phyloP scores from a whole-genome alignment of 2,113 vertebrate genomes.

The Urocitellus parryii region DNA sequence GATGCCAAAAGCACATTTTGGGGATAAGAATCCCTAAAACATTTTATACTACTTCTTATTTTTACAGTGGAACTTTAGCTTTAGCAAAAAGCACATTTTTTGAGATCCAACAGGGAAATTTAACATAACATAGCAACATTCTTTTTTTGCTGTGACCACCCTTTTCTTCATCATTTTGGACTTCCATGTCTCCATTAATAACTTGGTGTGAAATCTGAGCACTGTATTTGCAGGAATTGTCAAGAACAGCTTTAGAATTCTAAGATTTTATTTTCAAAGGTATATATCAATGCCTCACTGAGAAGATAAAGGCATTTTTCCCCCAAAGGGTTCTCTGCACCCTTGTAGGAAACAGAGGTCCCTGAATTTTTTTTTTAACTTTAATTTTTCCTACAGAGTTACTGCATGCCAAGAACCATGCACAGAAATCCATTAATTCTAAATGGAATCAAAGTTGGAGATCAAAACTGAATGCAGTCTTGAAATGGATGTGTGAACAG shows the following conservation, averaged over 20 bases:
- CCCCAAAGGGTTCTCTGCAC: conserved; percentile 62
- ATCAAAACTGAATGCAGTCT: conserved; percentile 62
- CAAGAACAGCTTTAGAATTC: conserved; percentile 58
- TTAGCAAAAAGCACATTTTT: conserved; percentile 26
- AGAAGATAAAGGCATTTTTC: conserved; percentile 60
- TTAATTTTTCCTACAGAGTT: background rate
- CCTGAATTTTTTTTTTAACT: conserved; percentile 49
- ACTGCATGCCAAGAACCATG: conserved; percentile 16
- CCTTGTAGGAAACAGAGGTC: conserved; percentile 50
- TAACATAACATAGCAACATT: conserved; percentile 69
- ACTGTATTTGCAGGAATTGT: conserved; percentile 35
- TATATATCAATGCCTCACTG: conserved; percentile 21
- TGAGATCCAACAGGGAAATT: conserved; percentile 65
- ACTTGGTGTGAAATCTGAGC: conserved; percentile 60
- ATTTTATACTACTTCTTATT: conserved; percentile 34
- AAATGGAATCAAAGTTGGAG: conserved; percentile 56
- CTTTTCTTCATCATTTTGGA: conserved; percentile 60
- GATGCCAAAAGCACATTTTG: background rate
- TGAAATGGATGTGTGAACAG: conserved; percentile 57
- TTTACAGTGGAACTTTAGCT: conserved; percentile 53
- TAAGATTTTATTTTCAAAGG: conserved; percentile 70
- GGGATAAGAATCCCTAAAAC: conserved; percentile 19
- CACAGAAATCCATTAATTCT: conserved; percentile 63
- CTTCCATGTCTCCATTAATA: conserved; percentile 62
- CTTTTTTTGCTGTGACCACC: conserved; percentile 41